phyloP scores from a whole-genome alignment of 2,797 vertebrate species.

The Anguilla pacifica region DNA sequence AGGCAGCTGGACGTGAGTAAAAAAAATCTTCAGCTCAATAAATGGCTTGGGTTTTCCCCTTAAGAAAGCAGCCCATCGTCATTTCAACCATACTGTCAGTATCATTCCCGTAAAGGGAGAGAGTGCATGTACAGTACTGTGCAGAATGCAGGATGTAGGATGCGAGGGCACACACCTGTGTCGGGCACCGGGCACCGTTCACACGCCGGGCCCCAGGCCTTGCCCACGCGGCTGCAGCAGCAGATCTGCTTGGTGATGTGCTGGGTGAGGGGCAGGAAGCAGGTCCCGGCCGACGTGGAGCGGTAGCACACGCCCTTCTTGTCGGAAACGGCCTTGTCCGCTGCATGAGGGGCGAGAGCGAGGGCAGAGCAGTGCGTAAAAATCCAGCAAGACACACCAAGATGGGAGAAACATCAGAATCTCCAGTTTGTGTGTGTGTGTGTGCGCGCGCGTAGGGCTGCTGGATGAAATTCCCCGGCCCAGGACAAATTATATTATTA shows the following conservation, averaged over 20 bases:
- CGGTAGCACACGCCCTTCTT: constrained; percentile 69
- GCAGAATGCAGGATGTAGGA: background rate
- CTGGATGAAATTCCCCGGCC: too few relatives aligned
- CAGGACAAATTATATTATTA: too few relatives aligned
- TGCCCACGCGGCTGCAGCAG: constrained; percentile 80
- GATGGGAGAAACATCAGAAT: background rate
- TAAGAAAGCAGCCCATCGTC: background rate
- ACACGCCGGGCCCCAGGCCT: constrained; percentile 72
- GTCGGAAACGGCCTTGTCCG: constrained; percentile 77
- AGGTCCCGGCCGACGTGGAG: constrained; percentile 57
- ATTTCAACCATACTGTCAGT: background rate
- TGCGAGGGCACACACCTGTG: constrained; percentile 62
- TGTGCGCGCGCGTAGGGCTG: too few relatives aligned
- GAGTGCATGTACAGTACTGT: background rate
- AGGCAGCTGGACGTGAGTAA: background rate
- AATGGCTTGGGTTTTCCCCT: background rate
- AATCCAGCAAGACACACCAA: background rate
- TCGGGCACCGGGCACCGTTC: constrained; percentile 73
- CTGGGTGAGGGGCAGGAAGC: constrained; percentile 69
- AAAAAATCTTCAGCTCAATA: background rate
- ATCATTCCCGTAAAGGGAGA: too few relatives aligned
- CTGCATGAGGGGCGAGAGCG: constrained; percentile 46
- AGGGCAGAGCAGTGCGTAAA: background rate
- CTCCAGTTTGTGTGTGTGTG: background rate
- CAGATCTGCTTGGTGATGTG: constrained; percentile 81